Evolutionary conservation across 2,797 vertebrate species (phyloP).

Genomic region (Gorsachius magnificus): DNA sequence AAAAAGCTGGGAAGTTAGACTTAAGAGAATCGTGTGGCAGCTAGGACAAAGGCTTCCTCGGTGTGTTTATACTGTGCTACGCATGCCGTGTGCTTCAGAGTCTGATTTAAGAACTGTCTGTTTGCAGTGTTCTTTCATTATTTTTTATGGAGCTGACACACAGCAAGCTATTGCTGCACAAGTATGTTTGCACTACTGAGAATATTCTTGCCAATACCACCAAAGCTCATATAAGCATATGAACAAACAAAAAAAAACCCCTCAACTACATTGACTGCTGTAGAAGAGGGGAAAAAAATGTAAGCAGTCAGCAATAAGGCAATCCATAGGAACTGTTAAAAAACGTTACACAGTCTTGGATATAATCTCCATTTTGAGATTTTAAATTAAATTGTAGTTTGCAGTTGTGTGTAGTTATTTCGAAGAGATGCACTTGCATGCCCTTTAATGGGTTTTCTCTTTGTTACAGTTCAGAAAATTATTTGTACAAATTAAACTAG

Average conservation of each 20-base stretch:
- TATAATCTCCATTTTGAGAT: background rate
- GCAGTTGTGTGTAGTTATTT: background rate
- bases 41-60: background rate
- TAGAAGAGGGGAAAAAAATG: background rate
- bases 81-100: background rate
- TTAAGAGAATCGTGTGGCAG: background rate
- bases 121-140: background rate
- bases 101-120: background rate
- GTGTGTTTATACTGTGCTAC: background rate
- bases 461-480: background rate
- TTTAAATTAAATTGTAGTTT: background rate
- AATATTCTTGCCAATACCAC: background rate
- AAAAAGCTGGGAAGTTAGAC: background rate
- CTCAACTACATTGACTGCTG: background rate
- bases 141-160: background rate
- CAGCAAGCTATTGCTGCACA: background rate
- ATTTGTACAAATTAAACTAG: background rate
- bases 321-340: constrained; percentile 26
- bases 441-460: background rate
- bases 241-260: background rate
- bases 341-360: background rate
- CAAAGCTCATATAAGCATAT: background rate
- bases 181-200: background rate
- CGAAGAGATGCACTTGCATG: background rate
- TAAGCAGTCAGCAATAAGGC: background rate